Evolutionary conservation across 2,888 invertebrate genomes (phyloP), one percentile per base, ranked within the genome.

Genomic region (Pterostichus madidus): DNA sequence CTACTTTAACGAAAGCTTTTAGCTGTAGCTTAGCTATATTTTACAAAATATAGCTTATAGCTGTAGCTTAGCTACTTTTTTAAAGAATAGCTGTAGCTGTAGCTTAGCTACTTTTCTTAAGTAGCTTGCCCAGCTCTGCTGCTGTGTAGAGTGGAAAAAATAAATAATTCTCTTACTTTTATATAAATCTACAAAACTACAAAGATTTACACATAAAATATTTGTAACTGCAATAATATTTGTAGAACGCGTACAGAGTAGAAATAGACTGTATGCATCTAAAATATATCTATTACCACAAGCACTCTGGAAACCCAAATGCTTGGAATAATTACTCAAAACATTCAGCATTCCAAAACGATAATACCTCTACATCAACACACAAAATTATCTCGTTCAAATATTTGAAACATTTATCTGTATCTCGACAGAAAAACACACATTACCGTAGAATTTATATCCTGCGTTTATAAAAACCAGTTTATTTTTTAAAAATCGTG

Each of bases 371-470:
- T 71, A 17, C 15, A 71, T 71, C 35, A 35, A 61, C 44, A 13
- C 31, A 78, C 59, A 56, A 77, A 53, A 77, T 77, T 53, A 76
- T 76, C 76, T 76, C 52, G 76, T 78, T 59, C 56, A 59, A 78
- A 78, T 78, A 59, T 78, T 59, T 78, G 78, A 78, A 78, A 11
- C 56, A 61, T 56, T 46, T 61, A 78, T 78, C 46, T 44, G 68
- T 39, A 46, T 56, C 15, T 56, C 7, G 3, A 15, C 17, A 39
- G 44, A 71, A 71, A 71, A 44, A 71, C 68, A 71, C 68, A 71
- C 68, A 71, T 71, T 71, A 71, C 68, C 24, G 68, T 44, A 71
- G 39, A 71, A 71, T 71, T 71, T 71, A 71, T 71, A 71, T 71
- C 68, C 75, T 17, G 52, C 17, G 52, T 52, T 32, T 52, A 75